phyloP scores from a whole-genome alignment of 2,888 invertebrate genomes.

The Mimas tiliae region DNA sequence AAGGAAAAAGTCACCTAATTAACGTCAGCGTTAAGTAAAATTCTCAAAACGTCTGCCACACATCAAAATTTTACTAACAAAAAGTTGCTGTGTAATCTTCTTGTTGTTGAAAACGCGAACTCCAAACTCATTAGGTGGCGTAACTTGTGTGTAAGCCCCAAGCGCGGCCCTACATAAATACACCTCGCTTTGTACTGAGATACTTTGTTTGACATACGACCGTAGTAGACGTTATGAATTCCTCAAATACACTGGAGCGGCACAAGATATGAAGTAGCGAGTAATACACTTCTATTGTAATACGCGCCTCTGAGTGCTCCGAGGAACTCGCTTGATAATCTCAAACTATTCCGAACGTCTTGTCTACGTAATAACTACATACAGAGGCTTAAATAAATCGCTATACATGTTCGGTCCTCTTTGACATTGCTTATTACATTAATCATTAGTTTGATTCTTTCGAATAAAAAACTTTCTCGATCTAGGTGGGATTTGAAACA shows the following conservation, averaged over 20 bases:
- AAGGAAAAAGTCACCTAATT: not conserved
- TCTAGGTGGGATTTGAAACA: no score
- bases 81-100: constrained; percentile 49
- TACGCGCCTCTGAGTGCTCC: constrained; percentile 1
- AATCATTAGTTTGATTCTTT: no score
- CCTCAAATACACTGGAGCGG: constrained; percentile 36
- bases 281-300: constrained; percentile 27
- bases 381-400: not conserved
- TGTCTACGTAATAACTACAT: not conserved
- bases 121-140: constrained; percentile 60
- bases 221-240: constrained; percentile 49
- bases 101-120: constrained; percentile 48
- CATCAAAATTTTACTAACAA: constrained; percentile 37
- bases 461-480: no score
- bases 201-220: constrained; percentile 60
- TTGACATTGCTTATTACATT: not conserved
- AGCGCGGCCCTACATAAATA: constrained; percentile 50
- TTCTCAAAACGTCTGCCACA: constrained; percentile 15
- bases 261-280: constrained; percentile 28
- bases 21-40: constrained; percentile 15
- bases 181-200: constrained; percentile 37
- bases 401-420: no score
- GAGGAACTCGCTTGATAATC: constrained; percentile 12
- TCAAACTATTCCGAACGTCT: constrained; percentile 11
- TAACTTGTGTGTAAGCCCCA: constrained; percentile 42